phyloP scores from a whole-genome alignment of 2,113 vertebrate genomes.

The Scophthalmus maximus region DNA sequence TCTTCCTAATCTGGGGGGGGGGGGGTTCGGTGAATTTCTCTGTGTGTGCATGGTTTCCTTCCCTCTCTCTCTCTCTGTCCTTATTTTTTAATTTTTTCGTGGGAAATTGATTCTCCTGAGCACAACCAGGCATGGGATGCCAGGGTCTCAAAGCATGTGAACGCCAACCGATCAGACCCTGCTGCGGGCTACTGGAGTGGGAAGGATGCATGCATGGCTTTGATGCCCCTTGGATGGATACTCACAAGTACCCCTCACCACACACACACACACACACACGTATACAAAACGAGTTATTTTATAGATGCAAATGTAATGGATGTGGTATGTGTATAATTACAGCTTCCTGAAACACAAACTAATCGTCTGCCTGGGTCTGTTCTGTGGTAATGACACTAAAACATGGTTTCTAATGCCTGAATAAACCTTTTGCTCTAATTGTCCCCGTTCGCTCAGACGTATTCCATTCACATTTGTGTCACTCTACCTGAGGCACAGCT shows the following conservation, averaged over 20 bases:
- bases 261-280: slow-evolving; percentile 44
- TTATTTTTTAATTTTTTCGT: too few species aligned
- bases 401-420: neutral
- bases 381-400: slow-evolving; percentile 10
- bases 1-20: slow-evolving; percentile 62
- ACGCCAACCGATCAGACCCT: slow-evolving; percentile 42
- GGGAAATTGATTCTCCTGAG: slow-evolving; percentile 40
- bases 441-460: neutral
- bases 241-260: slow-evolving; percentile 60
- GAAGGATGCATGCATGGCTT: slow-evolving; percentile 73
- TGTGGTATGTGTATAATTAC: neutral
- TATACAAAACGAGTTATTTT: slow-evolving; percentile 9
- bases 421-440: slow-evolving; percentile 13
- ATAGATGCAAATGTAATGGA: neutral
- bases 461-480: slow-evolving; percentile 33
- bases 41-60: slow-evolving; percentile 58
- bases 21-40: slow-evolving; percentile 47
- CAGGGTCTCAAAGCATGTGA: slow-evolving; percentile 56
- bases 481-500: slow-evolving; percentile 83
- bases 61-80: slow-evolving; percentile 26
- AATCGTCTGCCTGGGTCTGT: slow-evolving; percentile 10
- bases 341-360: slow-evolving; percentile 10
- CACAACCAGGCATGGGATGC: slow-evolving; percentile 55
- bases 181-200: slow-evolving; percentile 55
- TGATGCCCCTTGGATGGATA: slow-evolving; percentile 69